Evolutionary conservation across 2,113 vertebrate genomes (phyloP), one percentile per base, ranked within the genome.

Genomic region (Seriola rivoliana): DNA sequence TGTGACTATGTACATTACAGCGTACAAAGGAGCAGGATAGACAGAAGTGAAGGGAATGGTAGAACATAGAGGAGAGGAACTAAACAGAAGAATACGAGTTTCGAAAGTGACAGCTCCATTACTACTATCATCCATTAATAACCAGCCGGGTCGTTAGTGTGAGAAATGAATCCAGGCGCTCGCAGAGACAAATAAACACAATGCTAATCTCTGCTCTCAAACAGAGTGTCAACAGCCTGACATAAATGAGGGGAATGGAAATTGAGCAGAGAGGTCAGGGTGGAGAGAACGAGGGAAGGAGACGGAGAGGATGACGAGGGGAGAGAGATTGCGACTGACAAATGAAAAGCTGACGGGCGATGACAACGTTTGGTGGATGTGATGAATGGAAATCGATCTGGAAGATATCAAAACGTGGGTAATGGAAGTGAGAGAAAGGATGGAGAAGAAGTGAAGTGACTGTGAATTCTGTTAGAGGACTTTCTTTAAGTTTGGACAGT

Each of bases 61-160:
- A 10, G 55, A 63, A 55, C 0, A 0, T 66, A 14, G 17, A 42
- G 21, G 23, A 71, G 21, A 63, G n/a, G 21, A 66, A 58, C 57
- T 38, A 71, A 88, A 74, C 48, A 48, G 38, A 81, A 21, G 73
- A 68, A 46, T 57, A 32, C 64, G 80, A 73, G 54, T 79, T 87
- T 82, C 19, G 17, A 82, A 91, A 88, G 85, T 87, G 88, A 90
- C 88, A 92, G 82, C 73, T 89, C 82, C 67, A 88, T 91, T 90
- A 86, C 80, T 70, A 72, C 82, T 62, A 78, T 88, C 84, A 85
- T 90, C 82, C 88, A 83, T 92, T 91, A 88, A 91, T 90, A 89
- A 87, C 77, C 78, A 69, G 72, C 80, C 74, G 38, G 34, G 75
- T 89, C 86, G 88, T 93, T 92, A 93, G 81, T 69, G 84, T 81